A percentile compares a stretch with the other conserved stretches of the same genome.
Evolutionary conservation across 2,113 vertebrate species (phyloP).

Genomic region (Oriolus oriolus): DNA sequence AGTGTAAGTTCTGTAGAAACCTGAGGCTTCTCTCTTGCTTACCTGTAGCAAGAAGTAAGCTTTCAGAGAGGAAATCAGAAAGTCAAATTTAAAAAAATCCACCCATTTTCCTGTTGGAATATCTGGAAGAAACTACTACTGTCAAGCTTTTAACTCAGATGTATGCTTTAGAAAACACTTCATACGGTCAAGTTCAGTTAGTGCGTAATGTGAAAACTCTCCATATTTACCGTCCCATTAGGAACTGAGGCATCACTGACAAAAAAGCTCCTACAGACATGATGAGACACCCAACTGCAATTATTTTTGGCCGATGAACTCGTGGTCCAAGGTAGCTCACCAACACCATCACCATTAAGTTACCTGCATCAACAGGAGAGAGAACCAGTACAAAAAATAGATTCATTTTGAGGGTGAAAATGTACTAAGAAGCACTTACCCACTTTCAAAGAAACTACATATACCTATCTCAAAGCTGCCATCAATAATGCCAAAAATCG

Average conservation of each 20-base stretch:
- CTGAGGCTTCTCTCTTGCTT: not conserved
- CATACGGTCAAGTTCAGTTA: not conserved
- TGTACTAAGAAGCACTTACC: not conserved
- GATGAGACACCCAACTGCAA: conserved; percentile 57
- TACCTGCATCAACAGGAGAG: conserved; percentile 38
- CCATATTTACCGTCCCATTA: conserved; percentile 69
- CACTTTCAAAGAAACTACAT: not conserved
- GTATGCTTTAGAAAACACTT: not conserved
- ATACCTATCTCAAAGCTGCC: conserved; percentile 74
- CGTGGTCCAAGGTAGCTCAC: conserved; percentile 69
- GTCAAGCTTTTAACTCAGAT: not conserved
- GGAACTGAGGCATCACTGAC: conserved; percentile 63
- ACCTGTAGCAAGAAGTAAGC: not conserved
- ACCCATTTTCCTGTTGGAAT: not conserved
- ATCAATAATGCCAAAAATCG: conserved; percentile 66
- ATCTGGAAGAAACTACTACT: not conserved
- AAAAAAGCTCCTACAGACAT: conserved; percentile 60
- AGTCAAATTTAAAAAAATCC: not conserved
- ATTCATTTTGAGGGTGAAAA: not conserved
- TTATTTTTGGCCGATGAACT: conserved; percentile 66
- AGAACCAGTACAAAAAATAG: not conserved
- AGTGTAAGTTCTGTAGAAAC: not conserved
- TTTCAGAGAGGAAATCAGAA: not conserved
- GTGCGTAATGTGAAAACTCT: not conserved
- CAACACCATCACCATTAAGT: conserved; percentile 63